Base-by-base conservation (phyloP, 2,113 vertebrate species). In the Toxotes jaculatrix region DNA sequence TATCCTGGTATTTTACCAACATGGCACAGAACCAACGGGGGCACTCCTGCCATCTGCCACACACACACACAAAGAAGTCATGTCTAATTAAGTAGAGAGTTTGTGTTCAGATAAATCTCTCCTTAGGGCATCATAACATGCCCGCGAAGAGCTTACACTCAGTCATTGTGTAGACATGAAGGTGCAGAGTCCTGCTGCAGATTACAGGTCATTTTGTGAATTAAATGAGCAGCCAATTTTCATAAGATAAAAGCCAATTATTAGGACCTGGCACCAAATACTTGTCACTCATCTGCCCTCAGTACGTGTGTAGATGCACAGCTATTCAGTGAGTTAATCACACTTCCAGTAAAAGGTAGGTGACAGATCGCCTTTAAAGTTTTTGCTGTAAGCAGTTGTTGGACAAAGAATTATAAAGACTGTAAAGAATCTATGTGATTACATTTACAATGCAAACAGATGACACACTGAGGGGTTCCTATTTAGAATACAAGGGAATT, bases 41-140 rank as follows among this genome's bases (percentile, higher is more conserved):
- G 56, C 56, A 32, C 56, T 59, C 56, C 56, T 16, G 27, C 56
- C 56, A 59, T 59, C 56, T 59, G 38, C 38, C 38, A 40, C 45
- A 17, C 45, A 49, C 45, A 60, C 34, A 23, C 57, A 43, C 64
- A 40, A 57, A 11, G 7, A 12, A 77, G 49, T 73, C 73, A 68
- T 82, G 61, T 83, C 63, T 84, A 66, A 89, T 86, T 77, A 78
- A 84, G 57, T 13, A n/a, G 79, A 80, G 79, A 42, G 63, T 49
- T 64, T 68, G 72, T 40, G 67, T 42, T 82, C 23, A 40, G 75
- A 73, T 78, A 40, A 70, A 60, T 34, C 45, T 76, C 53, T 76
- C 77, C 72, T 84, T 27, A 0, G 80, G 75, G 78, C 84, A n/a
- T 42, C 69, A 40, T 17, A n/a, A 74, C 77, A 17, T 1, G 74